Evolutionary conservation across 1,140 invertebrate species (phyloP), one percentile per base, ranked within the genome.

Genomic region (Ylistrum balloti): DNA sequence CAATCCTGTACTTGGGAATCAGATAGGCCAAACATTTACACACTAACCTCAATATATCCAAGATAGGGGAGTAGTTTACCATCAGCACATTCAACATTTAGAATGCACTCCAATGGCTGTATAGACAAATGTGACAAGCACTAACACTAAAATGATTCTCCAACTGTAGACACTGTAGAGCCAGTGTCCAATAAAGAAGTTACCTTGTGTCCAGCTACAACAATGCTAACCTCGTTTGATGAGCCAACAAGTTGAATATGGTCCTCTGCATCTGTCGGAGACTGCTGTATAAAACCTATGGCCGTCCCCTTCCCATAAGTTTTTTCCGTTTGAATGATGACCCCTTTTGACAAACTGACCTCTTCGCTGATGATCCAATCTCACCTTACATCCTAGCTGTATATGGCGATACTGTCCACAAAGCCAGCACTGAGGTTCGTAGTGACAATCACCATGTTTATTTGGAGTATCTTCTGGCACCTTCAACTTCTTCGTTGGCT

Each of bases 11-110:
- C 20, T 28, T 1, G 0, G 41, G 41, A 20, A 20, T 88, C 38
- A 0, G 56, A 86, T 35, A 90, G 13, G 20, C 89, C 89, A 41
- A 35, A 28, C 32, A 38, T n/a, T 28, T 86, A 2, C 0, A 91
- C 48, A 33, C 88, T 34, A 20, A 85, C n/a, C 85, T 92, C 87
- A n/a, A 91, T 92, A 41, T 89, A 93, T 45, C 92, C 92, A 0
- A 38, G 9, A 38, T 93, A 93, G 41, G 92, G 93, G 7, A 92
- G 32, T 33, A 33, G 33, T 45, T 89, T n/a, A 17, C 93, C 92
- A 91, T 91, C 93, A 85, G 91, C 92, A 88, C 90, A 93, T 33
- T 93, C 91, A 10, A 93, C 86, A 0, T 89, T 85, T 15, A 93
- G 22, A 15, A 92, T 87, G 15, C 41, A 15, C 11, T 38, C 28